Conservation (phyloP, 2,113 vertebrate genomes). For the Nicator chloris region DNA sequence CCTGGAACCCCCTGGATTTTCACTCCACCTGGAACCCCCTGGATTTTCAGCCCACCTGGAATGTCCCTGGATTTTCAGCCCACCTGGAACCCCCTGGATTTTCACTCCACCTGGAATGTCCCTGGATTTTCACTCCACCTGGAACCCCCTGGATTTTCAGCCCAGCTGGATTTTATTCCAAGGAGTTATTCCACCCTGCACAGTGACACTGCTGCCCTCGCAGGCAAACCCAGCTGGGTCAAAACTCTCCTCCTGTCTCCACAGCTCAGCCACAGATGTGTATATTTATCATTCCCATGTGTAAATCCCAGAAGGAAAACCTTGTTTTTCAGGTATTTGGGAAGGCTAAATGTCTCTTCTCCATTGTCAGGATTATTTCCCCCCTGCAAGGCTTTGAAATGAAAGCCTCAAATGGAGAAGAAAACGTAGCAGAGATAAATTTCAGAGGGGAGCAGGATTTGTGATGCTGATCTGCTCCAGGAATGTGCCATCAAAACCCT, state of each 20-base stretch:
- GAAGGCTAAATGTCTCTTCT: neutral
- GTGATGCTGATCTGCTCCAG: neutral
- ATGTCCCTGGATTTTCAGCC: neutral
- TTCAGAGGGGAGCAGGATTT: neutral
- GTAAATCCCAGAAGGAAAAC: neutral
- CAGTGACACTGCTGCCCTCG: neutral
- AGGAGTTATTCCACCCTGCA: neutral
- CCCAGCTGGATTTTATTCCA: neutral
- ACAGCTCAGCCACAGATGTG: neutral
- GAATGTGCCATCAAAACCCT: neutral
- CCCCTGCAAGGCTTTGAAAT: neutral
- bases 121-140: neutral
- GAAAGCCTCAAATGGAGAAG: neutral
- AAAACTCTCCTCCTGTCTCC: neutral
- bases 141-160: neutral
- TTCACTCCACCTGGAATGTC: neutral
- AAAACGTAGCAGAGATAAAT: neutral
- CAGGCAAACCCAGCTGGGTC: neutral
- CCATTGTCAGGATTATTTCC: neutral
- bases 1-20: neutral
- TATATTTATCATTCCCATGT: rapidly evolving
- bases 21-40: no score
- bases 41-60: neutral
- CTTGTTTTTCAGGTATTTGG: neutral
- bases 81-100: no score